Evolutionary conservation across 64 coral and sea anemone genomes (phyloP).

Genomic region (Cladopsammia gracilis): DNA sequence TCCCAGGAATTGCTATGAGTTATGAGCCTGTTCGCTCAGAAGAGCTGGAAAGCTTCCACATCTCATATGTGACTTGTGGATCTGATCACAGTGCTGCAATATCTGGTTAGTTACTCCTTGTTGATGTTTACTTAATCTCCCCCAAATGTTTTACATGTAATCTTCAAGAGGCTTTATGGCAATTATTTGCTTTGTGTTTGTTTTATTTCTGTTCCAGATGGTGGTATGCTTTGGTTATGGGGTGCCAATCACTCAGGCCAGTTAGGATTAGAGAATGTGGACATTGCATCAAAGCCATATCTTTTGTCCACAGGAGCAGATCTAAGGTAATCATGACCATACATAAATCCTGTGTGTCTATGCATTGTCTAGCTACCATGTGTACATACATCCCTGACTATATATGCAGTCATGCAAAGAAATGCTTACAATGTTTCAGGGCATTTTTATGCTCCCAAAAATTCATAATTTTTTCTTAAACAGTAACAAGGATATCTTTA

Average conservation of each 20-base stretch:
- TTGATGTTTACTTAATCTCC: background rate
- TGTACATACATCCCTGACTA: no score
- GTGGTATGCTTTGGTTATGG: slow-evolving; percentile 82
- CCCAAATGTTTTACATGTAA: background rate
- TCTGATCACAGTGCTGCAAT: slow-evolving; percentile 86
- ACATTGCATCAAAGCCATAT: slow-evolving; percentile 60
- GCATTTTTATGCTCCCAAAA: no score
- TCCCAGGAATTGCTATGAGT: slow-evolving; percentile 27
- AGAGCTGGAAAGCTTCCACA: slow-evolving; percentile 51
- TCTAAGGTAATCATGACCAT: slow-evolving; percentile 76
- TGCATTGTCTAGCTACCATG: no score
- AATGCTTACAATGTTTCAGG: no score
- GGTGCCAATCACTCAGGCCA: slow-evolving; percentile 84
- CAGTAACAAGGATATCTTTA: no score
- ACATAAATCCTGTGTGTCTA: no score
- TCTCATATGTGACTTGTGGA: slow-evolving; percentile 80
- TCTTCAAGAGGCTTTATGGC: background rate
- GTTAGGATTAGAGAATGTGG: slow-evolving; percentile 69
- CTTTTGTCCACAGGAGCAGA: slow-evolving; percentile 52
- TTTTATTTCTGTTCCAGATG: slow-evolving; percentile 43
- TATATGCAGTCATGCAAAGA: no score
- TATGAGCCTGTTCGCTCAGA: slow-evolving; percentile 48
- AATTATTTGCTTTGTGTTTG: background rate
- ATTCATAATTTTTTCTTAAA: no score
- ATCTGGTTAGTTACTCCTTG: slow-evolving; percentile 69